Evolutionary conservation across 2,797 vertebrate species (phyloP), one percentile per base, ranked within the genome.

Genomic region (Leptatherina wallacei): DNA sequence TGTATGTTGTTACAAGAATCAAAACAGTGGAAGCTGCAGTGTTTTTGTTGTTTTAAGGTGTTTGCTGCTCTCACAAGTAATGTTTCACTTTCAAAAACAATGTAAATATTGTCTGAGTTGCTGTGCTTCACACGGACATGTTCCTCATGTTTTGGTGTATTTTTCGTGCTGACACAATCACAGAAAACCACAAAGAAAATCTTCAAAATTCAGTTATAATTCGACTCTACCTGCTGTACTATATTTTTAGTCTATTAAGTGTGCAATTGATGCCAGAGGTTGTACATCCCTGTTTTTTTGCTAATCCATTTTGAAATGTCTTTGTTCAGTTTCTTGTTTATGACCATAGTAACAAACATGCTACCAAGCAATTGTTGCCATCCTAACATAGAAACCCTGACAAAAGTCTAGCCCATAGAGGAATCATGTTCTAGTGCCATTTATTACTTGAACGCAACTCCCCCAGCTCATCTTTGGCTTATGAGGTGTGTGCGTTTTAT

Each of bases 361-460:
- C 77, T 85, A 77, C 71, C 70, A 71, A 62, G 83, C 68, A 64
- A 61, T 78, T 72, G 81, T 83, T 84, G 81, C 76, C 58, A 81
- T 49, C 71, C 61, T 57, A 33, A 60, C 57, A 65, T 38, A 78
- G 66, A 76, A 70, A 81, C 66, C 59, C 49, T 63, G 56, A 65
- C 72, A 78, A 51, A 77, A 49, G 56, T 47, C 13, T 1, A 72
- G 33, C 40, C 75, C 64, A 11, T n/a, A 35, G 85, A 85, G 78
- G 63, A 75, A 67, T 81, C 71, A 33, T 49, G 27, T 54, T 65
- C 40, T 42, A 63, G 16, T 35, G 67, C 29, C 40, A 2, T 60
- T 80, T 29, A 63, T 54, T 6, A 52, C 36, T 27, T 60, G 42
- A 22, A 30, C 38, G 61, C 29, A 75, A 70, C 66, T 86, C 78